phyloP scores from a whole-genome alignment of 2,888 invertebrate species.

The Dendrolimus houi region DNA sequence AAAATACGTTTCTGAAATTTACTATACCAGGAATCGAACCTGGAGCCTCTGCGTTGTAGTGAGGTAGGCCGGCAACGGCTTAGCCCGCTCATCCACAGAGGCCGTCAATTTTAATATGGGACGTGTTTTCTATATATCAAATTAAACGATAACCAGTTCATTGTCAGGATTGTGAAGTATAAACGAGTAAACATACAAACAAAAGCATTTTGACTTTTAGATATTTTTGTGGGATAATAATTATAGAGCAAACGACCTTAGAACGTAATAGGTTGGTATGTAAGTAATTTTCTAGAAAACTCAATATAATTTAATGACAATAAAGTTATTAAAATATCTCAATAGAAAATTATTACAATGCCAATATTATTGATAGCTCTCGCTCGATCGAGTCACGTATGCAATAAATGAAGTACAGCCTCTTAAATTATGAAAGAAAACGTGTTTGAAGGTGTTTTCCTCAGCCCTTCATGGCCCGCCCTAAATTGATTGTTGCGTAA shows the following conservation, averaged over 20 bases:
- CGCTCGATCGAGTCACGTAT: neutral
- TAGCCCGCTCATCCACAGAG: too few relatives aligned
- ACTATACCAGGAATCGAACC: too few relatives aligned
- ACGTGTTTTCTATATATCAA: too few relatives aligned
- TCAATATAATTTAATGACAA: neutral
- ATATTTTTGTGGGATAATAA: neutral
- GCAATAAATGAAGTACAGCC: neutral
- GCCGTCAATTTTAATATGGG: too few relatives aligned
- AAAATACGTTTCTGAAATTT: too few relatives aligned
- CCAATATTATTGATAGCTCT: neutral
- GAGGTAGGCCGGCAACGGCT: too few relatives aligned
- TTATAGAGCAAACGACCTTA: neutral
- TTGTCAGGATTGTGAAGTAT: too few relatives aligned
- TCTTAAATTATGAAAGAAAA: neutral
- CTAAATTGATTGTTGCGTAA: too few relatives aligned
- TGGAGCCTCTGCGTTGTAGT: too few relatives aligned
- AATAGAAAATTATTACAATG: neutral
- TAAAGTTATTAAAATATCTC: neutral
- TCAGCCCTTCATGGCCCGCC: neutral
- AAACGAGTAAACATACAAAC: too few relatives aligned
- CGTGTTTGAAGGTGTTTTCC: neutral
- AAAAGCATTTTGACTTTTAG: too few relatives aligned
- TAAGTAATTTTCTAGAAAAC: neutral
- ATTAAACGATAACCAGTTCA: too few relatives aligned
- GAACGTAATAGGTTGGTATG: neutral